phyloP scores from a whole-genome alignment of 2,113 vertebrate species.

The Vulpes ferrilata region DNA sequence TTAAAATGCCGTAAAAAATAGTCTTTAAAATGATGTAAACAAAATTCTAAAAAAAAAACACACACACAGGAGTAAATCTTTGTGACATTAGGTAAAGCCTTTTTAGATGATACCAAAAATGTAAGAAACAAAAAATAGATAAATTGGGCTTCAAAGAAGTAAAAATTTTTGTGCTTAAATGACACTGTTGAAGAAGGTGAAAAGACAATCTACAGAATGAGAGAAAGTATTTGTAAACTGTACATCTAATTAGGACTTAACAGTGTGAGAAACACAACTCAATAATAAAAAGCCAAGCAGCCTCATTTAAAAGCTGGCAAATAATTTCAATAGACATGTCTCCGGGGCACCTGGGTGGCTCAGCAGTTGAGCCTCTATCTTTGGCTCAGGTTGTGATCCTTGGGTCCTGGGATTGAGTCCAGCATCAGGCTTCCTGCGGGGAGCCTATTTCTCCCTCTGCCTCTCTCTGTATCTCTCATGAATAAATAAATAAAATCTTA shows the following conservation, averaged over 20 bases:
- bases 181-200: not conserved
- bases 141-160: not conserved
- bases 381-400: too few species aligned
- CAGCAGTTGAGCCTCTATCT: too few species aligned
- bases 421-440: too few species aligned
- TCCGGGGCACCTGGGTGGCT: not conserved
- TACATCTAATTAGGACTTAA: not conserved
- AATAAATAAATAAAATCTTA: too few species aligned
- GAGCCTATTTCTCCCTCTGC: too few species aligned
- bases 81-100: not conserved
- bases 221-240: not conserved
- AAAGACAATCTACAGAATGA: not conserved
- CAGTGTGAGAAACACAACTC: not conserved
- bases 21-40: not conserved
- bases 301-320: not conserved
- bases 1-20: not conserved
- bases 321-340: not conserved
- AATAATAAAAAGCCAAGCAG: not conserved
- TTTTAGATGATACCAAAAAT: not conserved
- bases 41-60: slow-evolving; percentile 17
- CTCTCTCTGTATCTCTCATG: too few species aligned
- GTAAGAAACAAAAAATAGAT: not conserved
- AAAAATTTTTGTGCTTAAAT: not conserved
- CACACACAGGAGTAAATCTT: not conserved
- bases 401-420: too few species aligned